A percentile compares a stretch with the other conserved stretches of the same genome.
These are phyloP conservation scores for Enteromius anoplus DNA, from an alignment of 2,797 vertebrate species.

Conservation along the genomic window DNA sequence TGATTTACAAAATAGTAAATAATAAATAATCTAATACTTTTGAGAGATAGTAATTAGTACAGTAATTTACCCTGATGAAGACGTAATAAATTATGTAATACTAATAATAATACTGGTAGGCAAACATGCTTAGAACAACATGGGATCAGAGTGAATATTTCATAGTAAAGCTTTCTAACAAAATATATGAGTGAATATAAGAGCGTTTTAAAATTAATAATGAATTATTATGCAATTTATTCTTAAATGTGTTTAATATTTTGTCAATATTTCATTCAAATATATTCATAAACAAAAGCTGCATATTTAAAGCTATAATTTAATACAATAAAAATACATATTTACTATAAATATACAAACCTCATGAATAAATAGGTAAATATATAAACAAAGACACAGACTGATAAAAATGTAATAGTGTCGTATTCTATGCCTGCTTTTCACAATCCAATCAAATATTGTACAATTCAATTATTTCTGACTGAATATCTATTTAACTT, in stretches of 20 bases:
- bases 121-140: neutral
- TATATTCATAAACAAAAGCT: neutral
- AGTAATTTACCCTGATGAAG: neutral
- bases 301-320: neutral
- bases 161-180: neutral
- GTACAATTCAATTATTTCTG: neutral
- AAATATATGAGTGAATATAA: neutral
- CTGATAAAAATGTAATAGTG: neutral
- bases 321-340: neutral
- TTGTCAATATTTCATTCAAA: neutral
- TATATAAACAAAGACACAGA: neutral
- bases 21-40: neutral
- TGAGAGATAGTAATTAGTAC: neutral
- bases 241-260: neutral
- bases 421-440: too few relatives aligned
- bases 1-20: neutral
- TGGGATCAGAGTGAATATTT: neutral
- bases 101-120: neutral
- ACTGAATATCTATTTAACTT: neutral
- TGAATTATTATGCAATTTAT: neutral
- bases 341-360: neutral
- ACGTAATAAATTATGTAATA: neutral
- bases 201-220: neutral
- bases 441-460: neutral
- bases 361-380: neutral